Base-by-base conservation (phyloP, 2,888 invertebrate species). In the Alitta virens region DNA sequence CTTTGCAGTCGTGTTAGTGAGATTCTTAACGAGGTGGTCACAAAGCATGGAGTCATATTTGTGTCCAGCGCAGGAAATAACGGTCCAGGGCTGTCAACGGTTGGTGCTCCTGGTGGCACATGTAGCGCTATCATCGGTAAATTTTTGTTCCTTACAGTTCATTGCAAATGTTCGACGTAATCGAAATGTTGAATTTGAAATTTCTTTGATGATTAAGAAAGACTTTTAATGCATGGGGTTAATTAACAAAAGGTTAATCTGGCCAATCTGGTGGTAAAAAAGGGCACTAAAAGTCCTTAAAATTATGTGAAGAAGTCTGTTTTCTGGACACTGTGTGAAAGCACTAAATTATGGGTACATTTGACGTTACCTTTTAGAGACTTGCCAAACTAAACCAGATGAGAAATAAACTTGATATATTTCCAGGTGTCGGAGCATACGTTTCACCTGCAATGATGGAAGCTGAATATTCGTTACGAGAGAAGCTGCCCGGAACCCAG, bases 361-460 rank as follows among this genome's bases (percentile, higher is more conserved):
- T n/a, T n/a, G n/a, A n/a, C n/a, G n/a, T n/a, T n/a, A n/a, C n/a
- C n/a, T n/a, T n/a, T n/a, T n/a, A n/a, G n/a, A n/a, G n/a, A n/a
- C n/a, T n/a, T n/a, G n/a, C n/a, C n/a, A n/a, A n/a, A n/a, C n/a
- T n/a, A n/a, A n/a, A n/a, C n/a, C n/a, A n/a, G n/a, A n/a, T n/a
- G n/a, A n/a, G n/a, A n/a, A n/a, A n/a, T n/a, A n/a, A n/a, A n/a
- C n/a, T n/a, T n/a, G n/a, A n/a, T n/a, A n/a, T n/a, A n/a, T n/a
- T 70, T n/a, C n/a, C n/a, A n/a, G 90, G 91, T 63, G 94, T 98
- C 60, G 97, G 96, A 21, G 98, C 98, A 16, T 97, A 94, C 84
- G 94, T 98, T 65, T 95, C 96, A 0, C 92, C 96, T 0, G 94
- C 94, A 77, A 98, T 98, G 96, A 95, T 95, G 92, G 86, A 89